A percentile compares a stretch with the other conserved stretches of the same genome.
Evolutionary conservation across 2,113 vertebrate genomes (phyloP).

Genomic region (Junco hyemalis): DNA sequence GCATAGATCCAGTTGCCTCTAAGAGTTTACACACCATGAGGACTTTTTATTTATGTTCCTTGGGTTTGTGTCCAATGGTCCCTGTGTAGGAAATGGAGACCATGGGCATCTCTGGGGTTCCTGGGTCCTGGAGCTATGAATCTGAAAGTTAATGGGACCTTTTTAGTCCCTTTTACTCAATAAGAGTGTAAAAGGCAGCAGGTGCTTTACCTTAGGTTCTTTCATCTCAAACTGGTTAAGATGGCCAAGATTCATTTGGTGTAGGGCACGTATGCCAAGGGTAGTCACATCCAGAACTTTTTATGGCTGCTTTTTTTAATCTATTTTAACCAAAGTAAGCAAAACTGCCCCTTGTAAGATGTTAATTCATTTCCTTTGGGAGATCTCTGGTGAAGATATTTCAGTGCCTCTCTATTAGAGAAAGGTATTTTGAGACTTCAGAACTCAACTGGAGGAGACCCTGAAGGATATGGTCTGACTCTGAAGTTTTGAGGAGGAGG

Average conservation of each 20-base stretch:
- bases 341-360: background rate
- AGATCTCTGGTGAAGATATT: background rate
- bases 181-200: background rate
- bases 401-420: background rate
- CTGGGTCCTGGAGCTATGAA: background rate
- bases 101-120: background rate
- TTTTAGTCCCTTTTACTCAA: background rate
- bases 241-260: background rate
- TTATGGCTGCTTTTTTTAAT: background rate
- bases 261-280: rapidly evolving
- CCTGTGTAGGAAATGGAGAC: background rate
- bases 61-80: background rate
- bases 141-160: background rate
- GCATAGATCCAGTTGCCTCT: background rate
- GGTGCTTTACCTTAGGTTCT: background rate
- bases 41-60: background rate
- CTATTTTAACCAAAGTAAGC: background rate
- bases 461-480: background rate
- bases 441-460: background rate
- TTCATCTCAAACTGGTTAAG: background rate
- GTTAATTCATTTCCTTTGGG: background rate
- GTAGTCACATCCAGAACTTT: background rate
- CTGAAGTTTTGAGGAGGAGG: background rate
- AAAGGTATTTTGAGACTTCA: background rate
- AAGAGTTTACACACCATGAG: rapidly evolving